These are phyloP conservation scores for Gadopsis marmoratus DNA, from an alignment of 2,797 vertebrate genomes.

Conservation along the genomic window DNA sequence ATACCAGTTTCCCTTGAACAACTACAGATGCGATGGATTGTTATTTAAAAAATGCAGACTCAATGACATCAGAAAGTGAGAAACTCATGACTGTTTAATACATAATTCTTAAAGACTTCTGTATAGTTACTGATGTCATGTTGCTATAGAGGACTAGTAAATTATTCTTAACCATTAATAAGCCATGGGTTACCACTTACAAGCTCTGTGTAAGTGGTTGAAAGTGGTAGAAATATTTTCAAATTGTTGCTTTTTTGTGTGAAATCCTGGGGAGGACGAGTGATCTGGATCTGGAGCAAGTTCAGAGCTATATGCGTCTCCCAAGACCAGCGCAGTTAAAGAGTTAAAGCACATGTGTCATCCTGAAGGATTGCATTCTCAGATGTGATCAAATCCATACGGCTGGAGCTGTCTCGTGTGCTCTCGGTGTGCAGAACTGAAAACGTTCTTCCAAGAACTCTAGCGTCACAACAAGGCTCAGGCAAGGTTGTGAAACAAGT, in stretches of 20 bases:
- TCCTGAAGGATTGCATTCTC: conserved; percentile 14
- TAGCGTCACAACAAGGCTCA: conserved; percentile 14
- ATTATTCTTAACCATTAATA: not conserved
- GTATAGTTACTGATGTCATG: not conserved
- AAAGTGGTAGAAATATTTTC: not conserved
- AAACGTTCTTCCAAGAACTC: conserved; percentile 30
- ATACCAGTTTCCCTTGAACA: no score
- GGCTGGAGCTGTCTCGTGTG: not conserved
- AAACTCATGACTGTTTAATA: no score
- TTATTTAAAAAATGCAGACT: not conserved
- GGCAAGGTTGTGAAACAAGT: conserved; percentile 25
- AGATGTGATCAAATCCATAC: conserved; percentile 46
- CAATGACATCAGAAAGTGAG: no score
- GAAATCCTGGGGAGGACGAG: not conserved
- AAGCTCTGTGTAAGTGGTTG: not conserved
- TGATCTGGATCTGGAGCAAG: not conserved
- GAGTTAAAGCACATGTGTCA: conserved; percentile 31
- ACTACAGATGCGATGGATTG: no score
- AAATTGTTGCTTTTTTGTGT: not conserved
- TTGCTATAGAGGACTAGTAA: not conserved
- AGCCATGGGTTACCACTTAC: not conserved
- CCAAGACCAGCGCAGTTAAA: not conserved
- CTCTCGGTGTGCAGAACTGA: not conserved
- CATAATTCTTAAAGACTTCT: no score
- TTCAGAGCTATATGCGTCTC: conserved; percentile 20